These are phyloP conservation scores for Falco concolor DNA, from an alignment of 2,797 vertebrate genomes.

Conservation along the genomic window DNA sequence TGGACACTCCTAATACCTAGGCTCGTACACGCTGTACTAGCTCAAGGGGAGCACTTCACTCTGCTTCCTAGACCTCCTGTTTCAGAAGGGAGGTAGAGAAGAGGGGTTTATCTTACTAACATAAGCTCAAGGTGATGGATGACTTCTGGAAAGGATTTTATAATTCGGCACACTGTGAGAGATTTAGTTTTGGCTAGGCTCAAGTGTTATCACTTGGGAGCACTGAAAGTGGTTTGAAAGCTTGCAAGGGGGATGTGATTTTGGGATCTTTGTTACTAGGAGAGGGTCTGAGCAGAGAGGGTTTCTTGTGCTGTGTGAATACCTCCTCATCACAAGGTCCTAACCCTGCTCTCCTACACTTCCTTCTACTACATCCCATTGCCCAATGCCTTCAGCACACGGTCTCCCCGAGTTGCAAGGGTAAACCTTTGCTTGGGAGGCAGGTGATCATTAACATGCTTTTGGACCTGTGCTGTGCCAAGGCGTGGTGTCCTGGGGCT, in stretches of 20 bases:
- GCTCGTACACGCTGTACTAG: neutral
- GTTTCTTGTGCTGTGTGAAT: neutral
- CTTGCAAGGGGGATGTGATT: neutral
- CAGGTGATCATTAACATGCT: accelerated
- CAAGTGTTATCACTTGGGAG: neutral
- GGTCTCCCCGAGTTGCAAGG: neutral
- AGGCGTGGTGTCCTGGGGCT: neutral
- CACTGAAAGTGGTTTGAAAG: neutral
- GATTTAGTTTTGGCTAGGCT: neutral
- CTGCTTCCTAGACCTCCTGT: neutral
- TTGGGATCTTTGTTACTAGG: neutral
- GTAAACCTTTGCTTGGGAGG: neutral
- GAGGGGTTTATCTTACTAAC: neutral
- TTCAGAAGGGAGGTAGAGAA: neutral
- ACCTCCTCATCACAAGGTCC: neutral
- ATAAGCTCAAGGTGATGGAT: neutral
- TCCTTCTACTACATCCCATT: neutral
- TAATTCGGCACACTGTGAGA: neutral
- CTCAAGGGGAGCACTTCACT: neutral
- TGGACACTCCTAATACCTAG: neutral
- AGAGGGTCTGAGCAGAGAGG: neutral
- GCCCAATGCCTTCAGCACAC: neutral
- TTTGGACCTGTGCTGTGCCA: neutral
- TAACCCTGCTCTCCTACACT: neutral
- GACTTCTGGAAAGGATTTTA: neutral